Evolutionary conservation across 1,140 invertebrate species (phyloP).

Genomic region (Drosophila santomea): DNA sequence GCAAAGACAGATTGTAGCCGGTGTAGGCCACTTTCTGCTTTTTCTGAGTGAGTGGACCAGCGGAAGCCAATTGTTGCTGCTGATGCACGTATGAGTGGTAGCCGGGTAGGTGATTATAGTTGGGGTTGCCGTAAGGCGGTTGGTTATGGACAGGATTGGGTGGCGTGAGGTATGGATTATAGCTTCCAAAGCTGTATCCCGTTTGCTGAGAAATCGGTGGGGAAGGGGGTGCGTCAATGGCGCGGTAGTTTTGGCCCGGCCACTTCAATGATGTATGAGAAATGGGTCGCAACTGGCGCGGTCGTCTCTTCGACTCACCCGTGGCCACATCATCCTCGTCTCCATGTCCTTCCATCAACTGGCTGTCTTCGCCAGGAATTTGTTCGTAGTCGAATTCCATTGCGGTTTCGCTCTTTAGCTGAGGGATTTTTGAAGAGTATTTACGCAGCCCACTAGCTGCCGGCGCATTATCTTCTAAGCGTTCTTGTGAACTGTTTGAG

Average conservation of each 20-base stretch:
- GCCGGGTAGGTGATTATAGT: conserved; percentile 58
- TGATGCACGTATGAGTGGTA: conserved; percentile 54
- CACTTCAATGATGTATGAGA: conserved; percentile 39
- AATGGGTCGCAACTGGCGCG: conserved; percentile 68
- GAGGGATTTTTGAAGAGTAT: conserved; percentile 60
- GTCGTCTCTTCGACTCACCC: conserved; percentile 53
- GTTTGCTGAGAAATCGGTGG: conserved; percentile 32
- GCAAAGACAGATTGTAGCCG: conserved; percentile 73
- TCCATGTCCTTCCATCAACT: background rate
- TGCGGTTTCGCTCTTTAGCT: background rate
- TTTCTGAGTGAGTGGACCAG: conserved; percentile 28
- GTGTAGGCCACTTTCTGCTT: conserved; percentile 66
- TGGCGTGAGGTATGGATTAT: conserved; percentile 76
- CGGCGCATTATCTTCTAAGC: conserved; percentile 14
- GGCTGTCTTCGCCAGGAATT: background rate
- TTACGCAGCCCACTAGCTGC: conserved; percentile 21
- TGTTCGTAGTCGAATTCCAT: conserved; percentile 33
- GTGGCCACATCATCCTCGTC: conserved; percentile 41
- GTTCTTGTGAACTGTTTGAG: conserved; percentile 51
- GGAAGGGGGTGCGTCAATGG: conserved; percentile 51
- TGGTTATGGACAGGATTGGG: conserved; percentile 39
- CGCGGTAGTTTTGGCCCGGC: conserved; percentile 55
- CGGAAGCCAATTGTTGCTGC: conserved; percentile 37
- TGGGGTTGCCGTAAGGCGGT: conserved; percentile 30
- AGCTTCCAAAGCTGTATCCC: conserved; percentile 65